A percentile compares a stretch with the other conserved stretches of the same genome.
These are phyloP conservation scores for Tychaedon coryphoeus DNA, from an alignment of 2,113 vertebrate species.

Conservation along the genomic window DNA sequence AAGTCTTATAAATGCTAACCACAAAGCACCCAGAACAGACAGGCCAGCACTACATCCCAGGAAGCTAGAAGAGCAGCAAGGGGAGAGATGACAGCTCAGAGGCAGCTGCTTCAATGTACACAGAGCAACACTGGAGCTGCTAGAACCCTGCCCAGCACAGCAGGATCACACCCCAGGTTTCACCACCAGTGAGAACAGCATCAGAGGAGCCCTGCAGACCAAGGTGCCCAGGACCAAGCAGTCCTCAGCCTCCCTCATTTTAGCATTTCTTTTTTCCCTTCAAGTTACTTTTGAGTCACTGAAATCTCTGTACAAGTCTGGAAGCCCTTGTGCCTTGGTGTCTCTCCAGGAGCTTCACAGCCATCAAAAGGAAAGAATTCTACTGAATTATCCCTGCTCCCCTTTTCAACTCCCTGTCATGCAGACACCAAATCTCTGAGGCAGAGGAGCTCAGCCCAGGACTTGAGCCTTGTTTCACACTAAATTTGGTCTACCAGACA, in stretches of 20 bases:
- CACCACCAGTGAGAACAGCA: not conserved
- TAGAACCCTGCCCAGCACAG: not conserved
- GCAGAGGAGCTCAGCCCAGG: not conserved
- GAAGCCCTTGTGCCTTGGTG: not conserved
- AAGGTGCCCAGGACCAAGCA: not conserved
- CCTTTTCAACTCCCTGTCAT: not conserved
- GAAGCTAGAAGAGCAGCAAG: not conserved
- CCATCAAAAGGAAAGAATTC: not conserved
- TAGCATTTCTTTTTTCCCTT: not conserved
- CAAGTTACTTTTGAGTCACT: not conserved
- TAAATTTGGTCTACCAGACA: not conserved
- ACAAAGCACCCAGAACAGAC: not conserved
- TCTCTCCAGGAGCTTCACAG: not conserved
- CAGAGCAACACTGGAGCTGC: not conserved
- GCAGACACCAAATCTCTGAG: not conserved
- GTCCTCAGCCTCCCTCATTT: not conserved
- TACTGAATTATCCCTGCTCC: not conserved
- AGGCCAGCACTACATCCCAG: not conserved
- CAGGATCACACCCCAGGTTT: not conserved
- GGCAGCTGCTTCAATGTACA: fast-evolving
- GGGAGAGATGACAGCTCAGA: not conserved
- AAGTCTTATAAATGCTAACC: not conserved
- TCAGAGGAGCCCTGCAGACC: not conserved
- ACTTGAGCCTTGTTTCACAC: not conserved
- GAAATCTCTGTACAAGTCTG: not conserved